Conservation (phyloP, 2,888 invertebrate species). For the Machimus rusticus region DNA sequence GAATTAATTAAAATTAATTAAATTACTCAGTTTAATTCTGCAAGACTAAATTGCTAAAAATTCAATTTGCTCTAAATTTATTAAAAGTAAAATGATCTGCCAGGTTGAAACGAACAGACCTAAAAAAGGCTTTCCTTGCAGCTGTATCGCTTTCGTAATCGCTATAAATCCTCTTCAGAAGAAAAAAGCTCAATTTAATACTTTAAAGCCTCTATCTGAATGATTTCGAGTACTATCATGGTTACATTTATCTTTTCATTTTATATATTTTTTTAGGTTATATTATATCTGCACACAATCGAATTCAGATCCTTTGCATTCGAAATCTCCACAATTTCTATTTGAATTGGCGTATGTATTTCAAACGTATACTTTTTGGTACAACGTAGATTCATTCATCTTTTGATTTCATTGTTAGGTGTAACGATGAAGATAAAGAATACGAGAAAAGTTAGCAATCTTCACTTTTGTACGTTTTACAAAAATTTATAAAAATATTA, state of each 20-base stretch:
- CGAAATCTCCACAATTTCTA: background rate
- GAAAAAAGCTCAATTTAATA: background rate
- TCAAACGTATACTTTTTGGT: background rate
- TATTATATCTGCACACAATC: background rate
- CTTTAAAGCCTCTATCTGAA: background rate
- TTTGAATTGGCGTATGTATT: background rate
- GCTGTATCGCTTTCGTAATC: background rate
- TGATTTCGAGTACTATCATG: background rate
- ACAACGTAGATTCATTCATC: background rate
- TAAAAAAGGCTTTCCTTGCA: background rate
- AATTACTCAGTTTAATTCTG: background rate
- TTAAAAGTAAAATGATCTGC: background rate
- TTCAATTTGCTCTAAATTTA: background rate
- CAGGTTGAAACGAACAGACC: background rate
- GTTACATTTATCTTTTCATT: background rate
- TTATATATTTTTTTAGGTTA: background rate
- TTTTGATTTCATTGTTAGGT: background rate
- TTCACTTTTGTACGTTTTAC: no score
- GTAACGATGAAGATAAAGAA: background rate
- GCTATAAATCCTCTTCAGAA: background rate
- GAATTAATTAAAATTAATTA: background rate
- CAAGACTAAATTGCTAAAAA: background rate
- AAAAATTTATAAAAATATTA: no score
- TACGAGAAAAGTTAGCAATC: no score
- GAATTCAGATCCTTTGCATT: background rate